These are phyloP conservation scores for Eciton burchellii DNA, from an alignment of 1,140 invertebrate genomes.

Conservation along the genomic window DNA sequence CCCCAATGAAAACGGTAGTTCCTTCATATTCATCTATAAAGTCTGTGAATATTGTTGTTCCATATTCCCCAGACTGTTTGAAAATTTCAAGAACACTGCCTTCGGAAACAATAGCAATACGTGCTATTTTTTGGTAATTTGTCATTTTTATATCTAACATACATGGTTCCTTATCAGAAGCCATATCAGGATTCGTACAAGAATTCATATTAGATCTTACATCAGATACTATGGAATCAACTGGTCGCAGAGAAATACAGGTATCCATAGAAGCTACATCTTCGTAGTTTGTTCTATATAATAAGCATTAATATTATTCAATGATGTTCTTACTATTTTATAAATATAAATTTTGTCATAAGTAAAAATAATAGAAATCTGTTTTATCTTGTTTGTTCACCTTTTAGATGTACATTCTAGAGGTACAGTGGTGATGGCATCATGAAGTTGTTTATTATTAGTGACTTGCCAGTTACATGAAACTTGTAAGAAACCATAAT, in stretches of 20 bases:
- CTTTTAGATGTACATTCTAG: slow-evolving; percentile 64
- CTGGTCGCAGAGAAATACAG: slow-evolving; percentile 77
- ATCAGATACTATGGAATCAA: not conserved
- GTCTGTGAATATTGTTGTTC: slow-evolving; percentile 80
- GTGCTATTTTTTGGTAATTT: slow-evolving; percentile 78
- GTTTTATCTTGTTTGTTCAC: slow-evolving; percentile 61
- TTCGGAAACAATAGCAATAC: slow-evolving; percentile 82
- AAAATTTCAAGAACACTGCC: slow-evolving; percentile 84
- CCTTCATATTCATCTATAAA: slow-evolving; percentile 83
- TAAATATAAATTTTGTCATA: not conserved
- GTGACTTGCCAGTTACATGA: slow-evolving; percentile 78
- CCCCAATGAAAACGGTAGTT: slow-evolving; percentile 80
- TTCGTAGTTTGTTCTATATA: slow-evolving; percentile 77
- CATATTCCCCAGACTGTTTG: slow-evolving; percentile 84
- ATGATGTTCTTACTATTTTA: not conserved
- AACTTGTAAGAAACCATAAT: slow-evolving; percentile 61
- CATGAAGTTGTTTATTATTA: slow-evolving; percentile 71
- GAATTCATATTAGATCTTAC: too few relatives aligned
- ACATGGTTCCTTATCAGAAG: slow-evolving; percentile 74
- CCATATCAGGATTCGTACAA: not conserved
- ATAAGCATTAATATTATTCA: slow-evolving; percentile 3
- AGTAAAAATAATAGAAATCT: not conserved
- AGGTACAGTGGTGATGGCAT: slow-evolving; percentile 72
- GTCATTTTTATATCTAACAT: slow-evolving; percentile 79
- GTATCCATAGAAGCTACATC: slow-evolving; percentile 79